Evolutionary conservation across 2,888 invertebrate species (phyloP), one percentile per base, ranked within the genome.

Genomic region (Gisinianus flammeolus): DNA sequence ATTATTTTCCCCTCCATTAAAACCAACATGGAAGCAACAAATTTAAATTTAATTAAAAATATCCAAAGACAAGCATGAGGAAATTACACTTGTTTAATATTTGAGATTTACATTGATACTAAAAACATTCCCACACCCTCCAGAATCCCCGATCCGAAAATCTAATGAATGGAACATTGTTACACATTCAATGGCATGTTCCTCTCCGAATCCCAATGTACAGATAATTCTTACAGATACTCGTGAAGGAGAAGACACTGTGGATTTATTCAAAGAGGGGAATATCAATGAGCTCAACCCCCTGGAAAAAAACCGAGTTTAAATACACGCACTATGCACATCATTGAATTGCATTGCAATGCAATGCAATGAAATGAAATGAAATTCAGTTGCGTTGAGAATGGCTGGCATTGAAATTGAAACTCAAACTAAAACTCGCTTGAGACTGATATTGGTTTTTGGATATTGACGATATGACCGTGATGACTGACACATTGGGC

Each of bases 401-500:
- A 5, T 35, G 35, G 35, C 35, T 35, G 35, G 44, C 44, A 16
- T 44, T 19, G 12, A 44, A 6, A 44, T 16, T 2, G 19, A 44
- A 1, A 1, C 8, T 16, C 44, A 44, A 44, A 44, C 44, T 44
- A 44, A 44, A 44, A 44, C 44, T 44, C 3, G 19, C 44, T 44
- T 16, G 28, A 58, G 22, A n/a, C 19, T n/a, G 19, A 62, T 62
- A 24, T 62, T 62, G 24, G 56, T 58, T n/a, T 22, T 28, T 62
- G 26, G 2, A 1, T 24, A 58, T 0, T 58, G 28, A 22, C 28
- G 28, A 8, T n/a, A n/a, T 70, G 28, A 28, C 31, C 58, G 22
- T 58, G 31, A 58, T 72, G 72, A 72, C 56, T 72, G 72, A 72
- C 72, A 72, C 58, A 72, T 72, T n/a, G n/a, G n/a, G n/a, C 31